Base-by-base conservation (phyloP, 2,113 vertebrate species). In the Sialia sialis region DNA sequence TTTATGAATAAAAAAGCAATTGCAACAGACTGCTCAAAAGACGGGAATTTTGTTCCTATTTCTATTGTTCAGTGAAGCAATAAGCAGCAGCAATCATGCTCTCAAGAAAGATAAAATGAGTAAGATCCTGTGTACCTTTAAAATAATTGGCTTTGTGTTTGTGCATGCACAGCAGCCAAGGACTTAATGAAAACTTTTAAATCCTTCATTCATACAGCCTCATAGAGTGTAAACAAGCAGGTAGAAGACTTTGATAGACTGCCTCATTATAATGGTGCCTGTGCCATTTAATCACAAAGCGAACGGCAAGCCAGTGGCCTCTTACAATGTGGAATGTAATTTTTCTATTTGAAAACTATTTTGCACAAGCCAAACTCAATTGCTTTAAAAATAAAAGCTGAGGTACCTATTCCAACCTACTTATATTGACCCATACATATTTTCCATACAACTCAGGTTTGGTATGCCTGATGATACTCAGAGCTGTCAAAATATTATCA, bases 111-210 rank as follows among this genome's bases (percentile, higher is more conserved):
- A 96, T 96, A 96, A 87, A 95, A 89, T 16, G 17, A 80, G 18
- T 72, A 77, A 95, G 87, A 93, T 54, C 49, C 55, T 5, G 2
- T 90, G 90, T 95, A 72, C 59, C 59, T 97, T 94, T 89, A 92
- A 94, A 95, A 84, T 96, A 97, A 97, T 87, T 96, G 95, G 48
- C 74, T 85, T 94, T 95, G 52, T 95, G 80, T 92, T 94, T 95
- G 75, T 94, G 84, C 67, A 96, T 84, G 73, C 87, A 94, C 79
- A 93, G 87, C 94, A 96, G 82, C 79, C 48, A 62, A 87, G 52
- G 87, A 78, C 87, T 94, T 97, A 95, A 97, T 96, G 92, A 94
- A 95, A 96, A 93, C 92, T 96, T 96, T 79, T 85, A 94, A 93
- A 84, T 49, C 84, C 67, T 91, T 91, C 83, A 85, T 94, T 97